Conservation (phyloP, 2,113 vertebrate species). For the Meriones unguiculatus region DNA sequence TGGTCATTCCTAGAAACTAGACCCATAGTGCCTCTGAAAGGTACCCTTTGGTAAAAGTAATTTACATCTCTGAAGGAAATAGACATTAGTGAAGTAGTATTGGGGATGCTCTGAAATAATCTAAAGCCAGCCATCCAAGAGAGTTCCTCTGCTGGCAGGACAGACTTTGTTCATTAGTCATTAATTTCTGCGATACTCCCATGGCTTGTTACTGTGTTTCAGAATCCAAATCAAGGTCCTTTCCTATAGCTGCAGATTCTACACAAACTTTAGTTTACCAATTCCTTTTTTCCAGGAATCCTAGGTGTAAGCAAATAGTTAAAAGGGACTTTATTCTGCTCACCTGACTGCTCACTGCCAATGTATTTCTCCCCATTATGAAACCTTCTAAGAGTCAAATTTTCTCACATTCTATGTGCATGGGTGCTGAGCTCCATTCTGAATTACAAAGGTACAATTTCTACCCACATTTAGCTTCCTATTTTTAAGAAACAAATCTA, state of each 20-base stretch:
- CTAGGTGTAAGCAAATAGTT: background rate
- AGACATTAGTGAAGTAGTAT: background rate
- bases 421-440: background rate
- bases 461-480: constrained; percentile 24
- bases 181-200: no score
- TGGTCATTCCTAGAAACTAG: background rate
- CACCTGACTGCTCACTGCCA: background rate
- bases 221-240: background rate
- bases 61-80: background rate
- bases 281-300: background rate
- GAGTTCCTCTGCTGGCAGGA: background rate
- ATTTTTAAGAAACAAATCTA: constrained; percentile 14
- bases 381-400: background rate
- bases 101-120: background rate
- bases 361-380: background rate
- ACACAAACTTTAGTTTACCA: background rate
- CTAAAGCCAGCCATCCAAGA: background rate
- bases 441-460: background rate
- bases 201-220: background rate
- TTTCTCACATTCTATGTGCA: no score
- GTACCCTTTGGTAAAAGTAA: background rate
- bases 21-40: background rate
- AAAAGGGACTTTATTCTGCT: background rate
- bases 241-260: background rate
- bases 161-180: background rate